Base-by-base conservation (phyloP, 2,888 invertebrate genomes). In the Podabrus alpinus region DNA sequence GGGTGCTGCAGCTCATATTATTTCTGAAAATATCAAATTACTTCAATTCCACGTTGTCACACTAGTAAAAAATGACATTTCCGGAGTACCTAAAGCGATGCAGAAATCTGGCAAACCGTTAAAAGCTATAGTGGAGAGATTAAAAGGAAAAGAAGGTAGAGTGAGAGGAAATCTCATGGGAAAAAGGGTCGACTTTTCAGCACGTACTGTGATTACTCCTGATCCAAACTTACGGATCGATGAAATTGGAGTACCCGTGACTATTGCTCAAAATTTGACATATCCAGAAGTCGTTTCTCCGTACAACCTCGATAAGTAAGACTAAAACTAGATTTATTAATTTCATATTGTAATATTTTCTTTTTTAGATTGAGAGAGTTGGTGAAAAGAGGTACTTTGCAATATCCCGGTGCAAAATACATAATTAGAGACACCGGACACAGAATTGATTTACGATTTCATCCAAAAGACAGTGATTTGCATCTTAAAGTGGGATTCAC, bases 81-180 rank as follows among this genome's bases (percentile, higher is more conserved):
- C 99, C 60, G 98, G 99, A 1, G 93, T 98, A 92, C 97, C 98
- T 82, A 91, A 95, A 83, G 99, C 99, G 9, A 97, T 97, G 93
- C 99, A 99, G 87, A 99, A 99, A 88, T 98, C 98, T 0, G 99
- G 99, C 3, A 95, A 99, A 86, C 99, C 99, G 0, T 88, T 99
- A 9, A 99, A 99, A 89, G 98, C 99, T 0, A 91, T 99, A 71
- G 99, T 99, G 87, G 96, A 98, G 3, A 92, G 99, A 67, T 87
- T 96, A 68, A 99, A 99, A 88, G 98, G 99, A 16, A 99, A 99
- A 86, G 99, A 99, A 92, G 99, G 99, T 0, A 92, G 99, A 84
- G 99, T 99, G 83, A 91, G 99, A 88, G 99, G 99, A 83, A 99
- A 99, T 88, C 92, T 99, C 83, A 99, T 99, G 99, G 99, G 99